phyloP scores from a whole-genome alignment of 2,888 invertebrate species.

The Leptopilina drosophilae region DNA sequence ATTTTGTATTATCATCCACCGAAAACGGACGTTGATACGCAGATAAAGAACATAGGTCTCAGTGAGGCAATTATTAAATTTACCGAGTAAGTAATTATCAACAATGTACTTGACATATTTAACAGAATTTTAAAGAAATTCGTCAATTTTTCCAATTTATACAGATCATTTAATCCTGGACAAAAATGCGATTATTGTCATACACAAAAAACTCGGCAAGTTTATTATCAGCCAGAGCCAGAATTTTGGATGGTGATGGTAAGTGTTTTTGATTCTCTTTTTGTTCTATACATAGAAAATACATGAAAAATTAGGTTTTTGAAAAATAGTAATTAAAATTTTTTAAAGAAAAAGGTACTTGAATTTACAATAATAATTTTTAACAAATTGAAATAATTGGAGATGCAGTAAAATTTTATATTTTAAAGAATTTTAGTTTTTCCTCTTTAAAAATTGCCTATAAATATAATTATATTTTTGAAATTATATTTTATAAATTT shows the following conservation, averaged over 20 bases:
- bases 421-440: too few relatives aligned
- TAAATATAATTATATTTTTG: too few relatives aligned
- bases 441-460: too few relatives aligned
- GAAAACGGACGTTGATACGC: constrained; percentile 86
- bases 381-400: too few relatives aligned
- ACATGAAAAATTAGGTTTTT: too few relatives aligned
- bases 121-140: too few relatives aligned
- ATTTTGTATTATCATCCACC: constrained; percentile 92
- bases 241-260: constrained; percentile 96
- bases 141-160: constrained; percentile 8
- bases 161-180: constrained; percentile 88
- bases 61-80: constrained; percentile 97
- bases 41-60: constrained; percentile 94
- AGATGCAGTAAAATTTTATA: too few relatives aligned
- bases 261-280: constrained; percentile 61
- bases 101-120: not conserved
- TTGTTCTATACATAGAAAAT: not conserved
- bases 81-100: constrained; percentile 84
- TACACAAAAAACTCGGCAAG: constrained; percentile 92
- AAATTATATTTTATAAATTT: too few relatives aligned
- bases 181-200: constrained; percentile 90
- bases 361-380: too few relatives aligned
- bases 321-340: too few relatives aligned
- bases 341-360: too few relatives aligned
- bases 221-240: constrained; percentile 92